These are phyloP conservation scores for Sminthurides aquaticus DNA, from an alignment of 2,888 invertebrate genomes.

Conservation along the genomic window DNA sequence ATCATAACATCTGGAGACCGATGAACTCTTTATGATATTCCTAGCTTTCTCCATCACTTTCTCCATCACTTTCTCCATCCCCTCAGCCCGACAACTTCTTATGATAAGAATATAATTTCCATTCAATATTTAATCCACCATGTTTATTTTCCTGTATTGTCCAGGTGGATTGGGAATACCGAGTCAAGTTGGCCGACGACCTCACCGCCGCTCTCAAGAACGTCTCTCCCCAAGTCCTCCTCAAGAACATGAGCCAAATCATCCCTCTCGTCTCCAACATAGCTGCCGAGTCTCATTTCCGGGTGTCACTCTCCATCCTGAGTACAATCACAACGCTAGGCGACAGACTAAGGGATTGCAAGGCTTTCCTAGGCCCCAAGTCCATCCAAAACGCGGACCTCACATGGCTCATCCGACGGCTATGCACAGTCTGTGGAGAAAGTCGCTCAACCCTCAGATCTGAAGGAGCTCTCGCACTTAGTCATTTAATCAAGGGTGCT, in stretches of 20 bases:
- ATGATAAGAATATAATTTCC: too few species aligned
- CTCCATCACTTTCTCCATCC: too few species aligned
- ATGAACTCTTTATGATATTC: too few species aligned
- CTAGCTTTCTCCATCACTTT: too few species aligned
- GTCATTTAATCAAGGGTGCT: slow-evolving; percentile 36
- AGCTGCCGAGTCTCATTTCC: slow-evolving; percentile 35
- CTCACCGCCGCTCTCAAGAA: slow-evolving; percentile 34
- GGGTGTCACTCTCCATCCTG: slow-evolving; percentile 34
- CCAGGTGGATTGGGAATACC: slow-evolving; percentile 29
- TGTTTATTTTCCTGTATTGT: too few species aligned
- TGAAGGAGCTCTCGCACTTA: slow-evolving; percentile 35
- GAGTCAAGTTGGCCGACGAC: slow-evolving; percentile 38
- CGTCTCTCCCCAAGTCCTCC: slow-evolving; percentile 30
- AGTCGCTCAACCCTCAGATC: slow-evolving; percentile 34
- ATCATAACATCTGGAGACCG: too few species aligned
- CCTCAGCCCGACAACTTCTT: too few species aligned
- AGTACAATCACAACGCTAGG: slow-evolving; percentile 34
- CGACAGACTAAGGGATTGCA: slow-evolving; percentile 35
- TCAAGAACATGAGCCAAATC: slow-evolving; percentile 36
- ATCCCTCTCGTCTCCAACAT: slow-evolving; percentile 37
- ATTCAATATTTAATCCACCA: too few species aligned
- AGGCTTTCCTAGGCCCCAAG: slow-evolving; percentile 27
- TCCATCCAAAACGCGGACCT: slow-evolving; percentile 36
- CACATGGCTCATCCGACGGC: slow-evolving; percentile 37
- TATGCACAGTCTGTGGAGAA: slow-evolving; percentile 39